Evolutionary conservation across 2,113 vertebrate genomes (phyloP), one percentile per base, ranked within the genome.

Genomic region (Platichthys flesus): DNA sequence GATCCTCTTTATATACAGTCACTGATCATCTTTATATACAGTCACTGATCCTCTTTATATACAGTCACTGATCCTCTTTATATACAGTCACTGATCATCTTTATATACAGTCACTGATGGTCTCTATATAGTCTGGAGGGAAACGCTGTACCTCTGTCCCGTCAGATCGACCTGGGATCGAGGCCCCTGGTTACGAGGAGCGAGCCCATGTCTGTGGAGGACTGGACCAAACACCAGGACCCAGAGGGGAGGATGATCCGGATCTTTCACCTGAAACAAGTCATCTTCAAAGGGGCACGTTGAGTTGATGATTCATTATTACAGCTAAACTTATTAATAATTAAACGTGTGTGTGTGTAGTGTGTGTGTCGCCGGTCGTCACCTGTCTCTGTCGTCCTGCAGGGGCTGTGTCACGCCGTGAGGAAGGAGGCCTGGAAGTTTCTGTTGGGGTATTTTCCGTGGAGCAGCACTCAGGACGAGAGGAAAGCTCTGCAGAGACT

Each of bases 351-450:
- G 40, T 42, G 40, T 42, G 40, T 10, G 9, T 42, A 2, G 3
- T 42, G 35, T 42, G 40, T 42, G 40, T 42, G 9, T 42, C 2
- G 40, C 40, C 3, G 40, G 40, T 42, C 12, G 40, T 42, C 12
- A 42, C 40, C 28, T 60, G 26, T 10, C 2, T 40, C 10, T 40
- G 18, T 14, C 21, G 78, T 91, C 86, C 62, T 80, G 59, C 80
- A 99, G 97, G 98, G 96, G 26, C 94, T 99, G 52, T 96, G 96
- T 84, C 95, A 98, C 78, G 92, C 93, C 0, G 58, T 97, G 68
- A 96, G 97, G 91, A 99, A 96, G 74, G 96, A 98, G 56, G 96
- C 93, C 3, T 98, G 97, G 97, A 99, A 98, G 91, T 98, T 97
- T 78, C 95, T 99, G 81, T 73, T 99, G 88, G 95, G 96, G 0